phyloP scores from a whole-genome alignment of 64 coral and sea anemone genomes.

The Actinia equina region DNA sequence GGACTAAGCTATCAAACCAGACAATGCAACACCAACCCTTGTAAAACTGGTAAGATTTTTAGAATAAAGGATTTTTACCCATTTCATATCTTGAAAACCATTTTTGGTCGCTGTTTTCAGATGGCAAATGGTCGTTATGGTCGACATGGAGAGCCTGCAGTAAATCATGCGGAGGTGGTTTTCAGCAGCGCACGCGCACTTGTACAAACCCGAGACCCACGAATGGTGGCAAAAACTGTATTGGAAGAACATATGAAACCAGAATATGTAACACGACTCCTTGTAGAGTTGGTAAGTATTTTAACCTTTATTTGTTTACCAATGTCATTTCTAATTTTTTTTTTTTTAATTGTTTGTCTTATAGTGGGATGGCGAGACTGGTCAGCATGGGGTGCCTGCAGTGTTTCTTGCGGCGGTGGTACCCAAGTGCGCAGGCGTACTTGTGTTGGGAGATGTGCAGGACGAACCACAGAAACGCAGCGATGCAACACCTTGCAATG shows the following conservation, averaged over 20 bases:
- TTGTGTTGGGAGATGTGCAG: constrained; percentile 23
- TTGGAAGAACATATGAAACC: constrained; percentile 12
- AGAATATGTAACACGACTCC: background rate
- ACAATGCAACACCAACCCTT: background rate
- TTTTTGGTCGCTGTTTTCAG: background rate
- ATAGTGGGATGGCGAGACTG: background rate
- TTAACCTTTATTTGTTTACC: background rate
- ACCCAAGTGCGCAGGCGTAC: constrained; percentile 13
- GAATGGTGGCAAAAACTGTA: constrained; percentile 5
- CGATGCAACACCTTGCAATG: background rate
- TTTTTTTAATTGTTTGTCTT: background rate
- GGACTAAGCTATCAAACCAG: background rate
- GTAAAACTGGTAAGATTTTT: constrained; percentile 2
- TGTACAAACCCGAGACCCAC: constrained; percentile 19
- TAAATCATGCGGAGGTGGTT: constrained; percentile 21
- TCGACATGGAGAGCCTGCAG: constrained; percentile 31
- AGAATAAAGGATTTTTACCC: background rate
- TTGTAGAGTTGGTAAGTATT: constrained; percentile 21
- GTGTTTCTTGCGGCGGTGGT: background rate
- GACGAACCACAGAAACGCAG: background rate
- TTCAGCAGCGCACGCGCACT: background rate
- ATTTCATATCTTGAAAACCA: too few species aligned
- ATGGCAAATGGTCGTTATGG: constrained; percentile 25
- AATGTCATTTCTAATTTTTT: background rate
- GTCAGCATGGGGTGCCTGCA: constrained; percentile 20